Percentiles rank a stretch among this genome's conserved stretches.
These are phyloP conservation scores for Gobius niger DNA, from an alignment of 2,113 vertebrate genomes.

Conservation along the genomic window DNA sequence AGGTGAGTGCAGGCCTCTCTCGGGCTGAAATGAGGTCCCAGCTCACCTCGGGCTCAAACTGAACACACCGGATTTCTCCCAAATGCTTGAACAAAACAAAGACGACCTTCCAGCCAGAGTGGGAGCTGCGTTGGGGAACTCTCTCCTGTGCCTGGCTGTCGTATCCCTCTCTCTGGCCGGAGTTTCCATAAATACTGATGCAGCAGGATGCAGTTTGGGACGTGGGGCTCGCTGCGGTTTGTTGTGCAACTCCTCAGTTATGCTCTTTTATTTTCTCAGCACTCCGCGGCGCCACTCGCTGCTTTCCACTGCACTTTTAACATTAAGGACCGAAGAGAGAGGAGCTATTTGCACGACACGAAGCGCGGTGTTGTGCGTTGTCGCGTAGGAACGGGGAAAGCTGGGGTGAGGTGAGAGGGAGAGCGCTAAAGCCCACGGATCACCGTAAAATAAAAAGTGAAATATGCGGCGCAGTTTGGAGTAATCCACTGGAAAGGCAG, in stretches of 20 bases:
- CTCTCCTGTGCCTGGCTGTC: no score
- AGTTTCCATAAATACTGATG: conserved; percentile 65
- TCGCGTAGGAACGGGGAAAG: neutral
- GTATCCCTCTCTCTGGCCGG: conserved; percentile 19
- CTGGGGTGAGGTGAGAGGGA: neutral
- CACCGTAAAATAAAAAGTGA: neutral
- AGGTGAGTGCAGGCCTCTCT: no score
- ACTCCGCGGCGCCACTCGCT: conserved; percentile 68
- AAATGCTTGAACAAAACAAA: no score
- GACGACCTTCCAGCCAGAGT: no score
- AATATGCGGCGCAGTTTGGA: neutral
- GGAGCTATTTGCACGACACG: conserved; percentile 7
- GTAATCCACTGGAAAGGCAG: neutral
- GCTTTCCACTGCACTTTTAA: conserved; percentile 63
- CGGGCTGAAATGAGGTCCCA: no score
- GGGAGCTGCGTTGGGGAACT: no score
- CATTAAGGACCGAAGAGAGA: conserved; percentile 26
- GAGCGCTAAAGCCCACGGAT: neutral
- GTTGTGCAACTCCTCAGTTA: conserved; percentile 84
- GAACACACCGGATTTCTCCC: no score
- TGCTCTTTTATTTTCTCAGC: conserved; percentile 82
- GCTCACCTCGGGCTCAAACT: no score
- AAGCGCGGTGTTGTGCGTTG: neutral
- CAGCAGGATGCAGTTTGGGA: conserved; percentile 68
- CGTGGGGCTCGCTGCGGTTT: conserved; percentile 87